These are phyloP conservation scores for Sporophila hypoxantha DNA, from an alignment of 2,113 vertebrate species.

Conservation along the genomic window DNA sequence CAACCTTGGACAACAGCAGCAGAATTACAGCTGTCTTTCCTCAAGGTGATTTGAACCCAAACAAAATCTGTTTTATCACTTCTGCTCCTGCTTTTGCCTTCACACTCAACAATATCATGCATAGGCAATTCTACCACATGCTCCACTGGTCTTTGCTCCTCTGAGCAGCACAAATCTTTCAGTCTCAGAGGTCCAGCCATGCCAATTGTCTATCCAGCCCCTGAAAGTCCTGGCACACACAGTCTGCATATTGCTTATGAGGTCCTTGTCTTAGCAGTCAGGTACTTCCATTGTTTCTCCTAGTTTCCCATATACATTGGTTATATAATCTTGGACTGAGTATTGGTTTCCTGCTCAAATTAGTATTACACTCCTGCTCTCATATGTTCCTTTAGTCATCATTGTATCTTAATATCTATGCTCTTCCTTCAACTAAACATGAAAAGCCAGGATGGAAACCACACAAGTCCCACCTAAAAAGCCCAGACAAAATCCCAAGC, in stretches of 20 bases:
- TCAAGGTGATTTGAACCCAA: neutral
- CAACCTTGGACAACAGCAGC: neutral
- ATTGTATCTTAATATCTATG: neutral
- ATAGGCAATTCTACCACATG: fast-evolving
- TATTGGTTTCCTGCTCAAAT: neutral
- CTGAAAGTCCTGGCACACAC: neutral
- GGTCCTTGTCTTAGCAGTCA: neutral
- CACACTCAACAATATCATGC: neutral
- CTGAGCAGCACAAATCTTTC: neutral
- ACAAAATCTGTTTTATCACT: neutral
- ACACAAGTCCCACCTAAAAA: neutral
- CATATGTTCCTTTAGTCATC: neutral
- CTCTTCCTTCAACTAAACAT: neutral
- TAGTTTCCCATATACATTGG: neutral
- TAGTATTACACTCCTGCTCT: neutral
- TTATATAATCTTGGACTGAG: neutral
- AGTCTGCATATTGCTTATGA: neutral
- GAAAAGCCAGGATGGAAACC: neutral
- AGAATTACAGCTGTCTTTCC: neutral
- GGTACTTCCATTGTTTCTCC: neutral
- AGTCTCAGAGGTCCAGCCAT: neutral
- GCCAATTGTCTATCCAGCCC: neutral
- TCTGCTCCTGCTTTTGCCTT: neutral
- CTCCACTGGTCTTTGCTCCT: neutral
- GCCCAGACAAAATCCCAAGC: neutral